phyloP scores from a whole-genome alignment of 2,113 vertebrate species.

The Malaclemys terrapin region DNA sequence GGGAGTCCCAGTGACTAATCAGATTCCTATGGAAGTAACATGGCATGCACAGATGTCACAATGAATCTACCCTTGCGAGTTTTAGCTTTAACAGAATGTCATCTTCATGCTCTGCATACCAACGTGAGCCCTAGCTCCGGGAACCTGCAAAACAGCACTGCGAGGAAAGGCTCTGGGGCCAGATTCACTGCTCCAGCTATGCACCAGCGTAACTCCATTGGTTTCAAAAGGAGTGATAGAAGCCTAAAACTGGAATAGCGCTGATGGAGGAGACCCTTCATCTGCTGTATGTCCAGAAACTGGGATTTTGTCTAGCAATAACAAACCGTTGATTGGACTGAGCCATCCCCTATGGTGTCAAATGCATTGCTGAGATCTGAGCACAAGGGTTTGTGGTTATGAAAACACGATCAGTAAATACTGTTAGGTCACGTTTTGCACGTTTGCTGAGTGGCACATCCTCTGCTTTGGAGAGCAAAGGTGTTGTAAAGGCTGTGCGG shows the following conservation, averaged over 20 bases:
- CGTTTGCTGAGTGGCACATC: not conserved
- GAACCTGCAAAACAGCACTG: not conserved
- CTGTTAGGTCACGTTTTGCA: not conserved
- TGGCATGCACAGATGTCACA: not conserved
- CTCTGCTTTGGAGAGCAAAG: not conserved
- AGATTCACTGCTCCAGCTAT: not conserved
- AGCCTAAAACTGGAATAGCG: not conserved
- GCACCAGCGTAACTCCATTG: not conserved
- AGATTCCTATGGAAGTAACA: not conserved
- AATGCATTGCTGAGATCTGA: not conserved
- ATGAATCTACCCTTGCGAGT: not conserved
- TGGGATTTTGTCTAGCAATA: not conserved
- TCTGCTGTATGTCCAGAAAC: not conserved
- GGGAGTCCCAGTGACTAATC: not conserved
- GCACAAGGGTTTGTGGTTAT: not conserved
- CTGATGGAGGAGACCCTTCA: not conserved
- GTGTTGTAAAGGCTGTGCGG: not conserved
- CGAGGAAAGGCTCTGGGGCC: not conserved
- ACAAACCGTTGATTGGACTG: not conserved
- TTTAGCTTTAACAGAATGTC: slow-evolving; percentile 11
- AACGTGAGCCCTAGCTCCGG: not conserved
- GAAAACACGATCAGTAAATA: not conserved
- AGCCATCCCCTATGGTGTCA: not conserved
- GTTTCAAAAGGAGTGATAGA: not conserved
- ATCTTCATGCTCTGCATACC: not conserved